Base-by-base conservation (phyloP, 1,140 invertebrate species). In the Asbolus verrucosus region DNA sequence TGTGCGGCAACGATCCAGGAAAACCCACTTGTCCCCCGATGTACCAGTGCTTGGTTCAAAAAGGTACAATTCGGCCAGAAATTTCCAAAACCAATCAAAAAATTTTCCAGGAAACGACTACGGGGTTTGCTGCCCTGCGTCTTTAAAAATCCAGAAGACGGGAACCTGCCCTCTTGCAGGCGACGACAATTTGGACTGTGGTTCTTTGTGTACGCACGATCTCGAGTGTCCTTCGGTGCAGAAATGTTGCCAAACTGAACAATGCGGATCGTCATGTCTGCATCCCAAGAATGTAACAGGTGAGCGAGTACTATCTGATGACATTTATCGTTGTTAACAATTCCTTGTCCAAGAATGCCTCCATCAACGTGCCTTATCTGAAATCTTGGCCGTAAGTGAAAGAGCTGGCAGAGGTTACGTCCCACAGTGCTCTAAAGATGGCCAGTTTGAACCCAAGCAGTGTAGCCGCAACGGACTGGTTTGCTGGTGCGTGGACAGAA, bases 61-160 rank as follows among this genome's bases (percentile, higher is more conserved):
- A 82, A 82, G 87, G 87, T 87, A 82, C 15, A n/a, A 27, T 16
- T 54, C 13, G 3, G 5, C 13, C 5, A 5, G 8, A 27, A 27
- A 4, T 27, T 27, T 36, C 11, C 5, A 36, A 4, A 11, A 36
- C 33, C 24, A n/a, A 36, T n/a, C 33, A 36, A 6, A 6, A 36
- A 36, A 15, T 74, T 72, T 27, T 75, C 61, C 81, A 82, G 88
- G 89, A 65, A 91, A 93, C 73, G 93, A 95, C 71, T 95, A 95
- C 77, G 93, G 93, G 0, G 92, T 94, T 0, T 95, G 93, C 78
- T 94, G 92, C 78, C 91, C 92, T n/a, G 89, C 90, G 5, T 90
- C 87, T 1, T 73, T 92, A 59, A 87, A 88, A 74, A 85, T 93
- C 30, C 84, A 91, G 72, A 92, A 93, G 78, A 86, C 91, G 0